Evolutionary conservation across 2,888 invertebrate species (phyloP).

Genomic region (Epinotia brunnichana): DNA sequence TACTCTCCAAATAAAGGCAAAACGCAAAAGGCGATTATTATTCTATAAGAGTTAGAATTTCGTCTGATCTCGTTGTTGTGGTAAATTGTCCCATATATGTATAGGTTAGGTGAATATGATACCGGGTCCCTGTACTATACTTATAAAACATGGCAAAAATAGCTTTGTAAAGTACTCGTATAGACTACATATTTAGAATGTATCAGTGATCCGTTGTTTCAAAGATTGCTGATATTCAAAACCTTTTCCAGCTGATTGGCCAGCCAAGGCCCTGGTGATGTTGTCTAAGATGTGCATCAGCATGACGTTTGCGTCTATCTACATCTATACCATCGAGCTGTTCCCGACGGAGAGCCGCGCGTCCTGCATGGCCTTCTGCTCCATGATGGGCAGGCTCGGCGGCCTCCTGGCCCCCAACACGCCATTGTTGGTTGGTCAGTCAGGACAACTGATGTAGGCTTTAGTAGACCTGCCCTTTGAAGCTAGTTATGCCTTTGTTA

Average conservation of each 20-base stretch:
- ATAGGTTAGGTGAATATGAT: no score
- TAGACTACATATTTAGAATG: neutral
- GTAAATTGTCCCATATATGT: no score
- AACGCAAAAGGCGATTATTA: neutral
- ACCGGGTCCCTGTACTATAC: no score
- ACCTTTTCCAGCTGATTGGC: neutral
- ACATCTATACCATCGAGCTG: slow-evolving; percentile 86
- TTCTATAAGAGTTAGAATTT: neutral
- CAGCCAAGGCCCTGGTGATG: slow-evolving; percentile 54
- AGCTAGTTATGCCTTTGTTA: slow-evolving; percentile 71
- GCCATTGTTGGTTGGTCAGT: slow-evolving; percentile 81
- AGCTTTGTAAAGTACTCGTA: no score
- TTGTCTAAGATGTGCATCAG: slow-evolving; percentile 85
- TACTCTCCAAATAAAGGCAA: slow-evolving; percentile 34
- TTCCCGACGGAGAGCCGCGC: slow-evolving; percentile 85
- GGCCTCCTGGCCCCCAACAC: slow-evolving; percentile 85
- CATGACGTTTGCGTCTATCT: slow-evolving; percentile 83
- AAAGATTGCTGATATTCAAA: neutral
- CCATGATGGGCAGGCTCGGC: slow-evolving; percentile 85
- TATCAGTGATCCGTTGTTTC: neutral
- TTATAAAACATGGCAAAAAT: no score
- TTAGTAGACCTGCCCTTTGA: neutral
- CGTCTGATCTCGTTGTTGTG: no score
- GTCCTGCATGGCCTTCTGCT: slow-evolving; percentile 83
- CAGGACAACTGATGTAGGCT: slow-evolving; percentile 6